Base-by-base conservation (phyloP, 2,113 vertebrate genomes). In the Vulpes ferrilata region DNA sequence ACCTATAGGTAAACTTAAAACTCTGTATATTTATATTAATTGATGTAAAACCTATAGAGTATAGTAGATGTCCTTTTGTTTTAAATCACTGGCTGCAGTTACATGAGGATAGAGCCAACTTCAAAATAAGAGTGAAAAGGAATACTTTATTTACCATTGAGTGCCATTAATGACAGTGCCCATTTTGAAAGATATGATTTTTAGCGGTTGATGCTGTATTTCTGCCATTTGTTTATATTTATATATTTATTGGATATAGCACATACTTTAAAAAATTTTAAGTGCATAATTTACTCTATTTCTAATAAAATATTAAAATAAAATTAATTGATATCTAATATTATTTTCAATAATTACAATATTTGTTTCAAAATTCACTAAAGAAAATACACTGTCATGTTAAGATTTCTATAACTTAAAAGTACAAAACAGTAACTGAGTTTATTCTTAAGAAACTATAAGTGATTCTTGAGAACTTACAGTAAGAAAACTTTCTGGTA, bases 331-430 rank as follows among this genome's bases (percentile, higher is more conserved):
- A 43, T 88, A 65, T 16, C 11, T 78, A 30, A 27, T 69, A 96
- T n/a, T 69, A 96, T n/a, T 79, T 94, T 95, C 10, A 82, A 6
- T 92, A 89, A 85, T 84, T 90, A 74, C 4, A 51, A 9, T 35
- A 67, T 5, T 78, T 84, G 4, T 91, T 98, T 96, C 60, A 92
- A 81, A 93, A 80, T 96, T 80, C 51, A 74, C 11, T 86, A 43
- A 79, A 79, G 67, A 89, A 92, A 96, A 59, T 60, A 25, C 2
- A 32, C 22, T 76, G 48, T 73, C 67, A 60, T 55, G 16, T 80
- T 80, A 65, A 85, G 13, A 89, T 81, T 80, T 94, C 30, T 90
- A 1, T 65, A 74, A 78, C 43, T 71, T 92, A 71, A 76, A 93
- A 93, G 78, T 80, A 53, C 93, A 85, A 86, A 25, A 16, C 23